phyloP scores from a whole-genome alignment of 2,888 invertebrate genomes.

The Aplocera efformata region DNA sequence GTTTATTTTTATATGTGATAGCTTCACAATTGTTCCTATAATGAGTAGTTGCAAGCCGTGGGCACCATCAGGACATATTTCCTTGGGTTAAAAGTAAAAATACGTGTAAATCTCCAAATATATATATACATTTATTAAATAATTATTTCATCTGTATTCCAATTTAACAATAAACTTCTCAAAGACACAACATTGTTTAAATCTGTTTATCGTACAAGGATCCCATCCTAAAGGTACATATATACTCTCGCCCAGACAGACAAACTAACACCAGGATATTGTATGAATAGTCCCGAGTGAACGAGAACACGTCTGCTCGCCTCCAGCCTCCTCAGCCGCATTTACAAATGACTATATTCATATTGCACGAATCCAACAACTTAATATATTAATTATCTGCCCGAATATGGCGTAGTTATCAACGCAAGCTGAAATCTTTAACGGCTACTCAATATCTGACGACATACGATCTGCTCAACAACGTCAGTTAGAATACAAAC shows the following conservation, averaged over 20 bases:
- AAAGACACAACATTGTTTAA: slow-evolving; percentile 80
- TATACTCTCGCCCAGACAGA: slow-evolving; percentile 54
- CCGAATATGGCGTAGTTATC: not conserved
- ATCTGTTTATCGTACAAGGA: slow-evolving; percentile 68
- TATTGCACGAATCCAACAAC: slow-evolving; percentile 22
- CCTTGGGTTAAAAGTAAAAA: slow-evolving; percentile 36
- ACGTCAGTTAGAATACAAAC: no score
- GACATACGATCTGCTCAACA: no score
- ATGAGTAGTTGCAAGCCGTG: no score
- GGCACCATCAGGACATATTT: no score
- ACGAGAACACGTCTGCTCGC: no score
- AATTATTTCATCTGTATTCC: slow-evolving; percentile 78
- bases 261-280: slow-evolving; percentile 24
- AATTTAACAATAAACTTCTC: slow-evolving; percentile 81
- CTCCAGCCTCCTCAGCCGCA: slow-evolving; percentile 24
- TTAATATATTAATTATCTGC: not conserved
- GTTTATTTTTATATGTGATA: slow-evolving; percentile 33
- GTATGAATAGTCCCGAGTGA: not conserved
- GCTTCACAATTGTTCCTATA: no score
- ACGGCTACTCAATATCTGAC: not conserved
- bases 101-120: slow-evolving; percentile 72
- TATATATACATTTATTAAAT: slow-evolving; percentile 81
- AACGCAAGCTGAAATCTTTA: slow-evolving; percentile 1
- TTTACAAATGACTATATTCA: slow-evolving; percentile 28
- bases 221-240: slow-evolving; percentile 55